Percentiles rank a stretch among this genome's conserved stretches.
phyloP scores from a whole-genome alignment of 1,140 invertebrate species.

The Caerostris darwini region DNA sequence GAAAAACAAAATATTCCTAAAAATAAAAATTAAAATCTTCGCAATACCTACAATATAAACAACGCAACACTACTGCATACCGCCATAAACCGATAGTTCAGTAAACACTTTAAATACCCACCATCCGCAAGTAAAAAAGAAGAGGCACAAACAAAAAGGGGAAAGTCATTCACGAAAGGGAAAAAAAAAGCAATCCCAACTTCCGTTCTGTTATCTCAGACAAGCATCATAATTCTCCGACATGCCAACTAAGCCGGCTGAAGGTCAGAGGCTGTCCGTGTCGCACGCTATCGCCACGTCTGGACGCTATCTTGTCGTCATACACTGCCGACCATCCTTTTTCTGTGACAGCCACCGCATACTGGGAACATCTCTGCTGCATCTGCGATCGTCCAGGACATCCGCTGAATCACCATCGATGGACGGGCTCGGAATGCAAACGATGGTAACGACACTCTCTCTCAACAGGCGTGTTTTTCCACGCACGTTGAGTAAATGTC shows the following conservation, averaged over 20 bases:
- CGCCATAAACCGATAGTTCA: no score
- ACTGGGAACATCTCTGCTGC: slow-evolving; percentile 43
- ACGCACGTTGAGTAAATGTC: not conserved
- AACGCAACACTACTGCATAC: no score
- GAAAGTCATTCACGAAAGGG: not conserved
- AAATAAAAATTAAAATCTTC: no score
- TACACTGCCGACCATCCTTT: not conserved
- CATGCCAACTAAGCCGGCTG: not conserved
- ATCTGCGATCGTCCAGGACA: slow-evolving; percentile 25
- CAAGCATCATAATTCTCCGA: slow-evolving; percentile 4
- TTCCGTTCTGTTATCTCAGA: slow-evolving; percentile 12
- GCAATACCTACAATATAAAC: no score
- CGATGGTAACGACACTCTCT: slow-evolving; percentile 13
- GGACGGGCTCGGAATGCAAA: not conserved
- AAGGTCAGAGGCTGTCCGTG: not conserved
- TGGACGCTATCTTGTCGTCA: slow-evolving; percentile 14
- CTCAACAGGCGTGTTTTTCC: not conserved
- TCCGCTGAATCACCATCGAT: slow-evolving; percentile 9
- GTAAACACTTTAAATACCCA: no score
- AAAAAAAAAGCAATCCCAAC: slow-evolving; percentile 12
- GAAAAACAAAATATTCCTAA: no score
- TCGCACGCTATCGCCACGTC: not conserved
- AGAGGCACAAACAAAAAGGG: not conserved
- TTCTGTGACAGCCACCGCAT: not conserved
- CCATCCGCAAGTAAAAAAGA: not conserved